These are phyloP conservation scores for Chrysopa pallens DNA, from an alignment of 1,140 invertebrate species.

Conservation along the genomic window DNA sequence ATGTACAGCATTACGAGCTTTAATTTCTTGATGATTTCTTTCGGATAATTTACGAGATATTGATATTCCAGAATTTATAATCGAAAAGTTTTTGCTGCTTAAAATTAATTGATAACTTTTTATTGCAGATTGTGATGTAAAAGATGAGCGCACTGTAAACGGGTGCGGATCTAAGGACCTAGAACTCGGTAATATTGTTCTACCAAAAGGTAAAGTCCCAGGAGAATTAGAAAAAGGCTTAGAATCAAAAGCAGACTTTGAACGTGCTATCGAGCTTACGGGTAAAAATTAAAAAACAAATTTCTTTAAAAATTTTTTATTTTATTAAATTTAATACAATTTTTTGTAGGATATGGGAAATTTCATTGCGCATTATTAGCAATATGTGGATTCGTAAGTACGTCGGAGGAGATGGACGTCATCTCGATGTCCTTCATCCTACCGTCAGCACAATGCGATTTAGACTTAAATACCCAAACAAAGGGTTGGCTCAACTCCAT, in stretches of 20 bases:
- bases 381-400: constrained; percentile 83
- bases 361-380: constrained; percentile 79
- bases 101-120: neutral
- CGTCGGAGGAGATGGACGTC: constrained; percentile 89
- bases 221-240: constrained; percentile 11
- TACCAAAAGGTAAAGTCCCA: constrained; percentile 17
- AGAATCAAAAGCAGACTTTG: constrained; percentile 59
- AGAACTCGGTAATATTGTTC: constrained; percentile 27
- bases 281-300: constrained; percentile 33
- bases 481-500: constrained; percentile 30
- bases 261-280: constrained; percentile 62
- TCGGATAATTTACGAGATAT: neutral
- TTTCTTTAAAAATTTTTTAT: neutral
- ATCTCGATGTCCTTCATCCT: constrained; percentile 89
- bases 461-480: constrained; percentile 65
- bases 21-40: too few species aligned
- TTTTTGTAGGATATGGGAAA: constrained; percentile 62
- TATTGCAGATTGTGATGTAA: constrained; percentile 54
- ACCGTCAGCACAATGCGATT: constrained; percentile 81
- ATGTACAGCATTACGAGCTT: too few species aligned
- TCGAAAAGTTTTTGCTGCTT: neutral
- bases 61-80: neutral
- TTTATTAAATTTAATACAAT: neutral
- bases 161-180: constrained; percentile 54
- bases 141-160: constrained; percentile 51